Evolutionary conservation across 2,888 invertebrate species (phyloP).

Genomic region (Gymnosoma rotundatum): DNA sequence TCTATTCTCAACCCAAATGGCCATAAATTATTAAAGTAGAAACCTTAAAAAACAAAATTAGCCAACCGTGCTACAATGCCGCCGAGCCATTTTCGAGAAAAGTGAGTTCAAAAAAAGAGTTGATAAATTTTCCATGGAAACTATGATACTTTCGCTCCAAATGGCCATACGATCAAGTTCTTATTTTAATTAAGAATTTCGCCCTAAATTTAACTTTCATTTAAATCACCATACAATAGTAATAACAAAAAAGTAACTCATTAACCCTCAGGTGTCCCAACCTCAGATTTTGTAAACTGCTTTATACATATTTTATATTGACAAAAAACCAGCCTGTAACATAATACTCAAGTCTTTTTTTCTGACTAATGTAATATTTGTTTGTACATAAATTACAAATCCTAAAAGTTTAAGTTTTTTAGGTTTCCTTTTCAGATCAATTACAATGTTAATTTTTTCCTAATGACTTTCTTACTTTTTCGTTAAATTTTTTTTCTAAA

Average conservation of each 20-base stretch:
- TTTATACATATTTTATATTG: slow-evolving; percentile 5
- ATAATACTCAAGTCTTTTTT: slow-evolving; percentile 32
- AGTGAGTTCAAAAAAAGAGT: no score
- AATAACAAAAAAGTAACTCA: slow-evolving; percentile 26
- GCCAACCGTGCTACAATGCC: no score
- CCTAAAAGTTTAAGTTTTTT: slow-evolving; percentile 76
- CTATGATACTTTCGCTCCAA: neutral
- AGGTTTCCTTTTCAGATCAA: slow-evolving; percentile 82
- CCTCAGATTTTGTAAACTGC: slow-evolving; percentile 28
- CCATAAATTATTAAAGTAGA: no score
- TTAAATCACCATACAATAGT: slow-evolving; percentile 30
- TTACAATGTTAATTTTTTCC: slow-evolving; percentile 77
- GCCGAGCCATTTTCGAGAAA: no score
- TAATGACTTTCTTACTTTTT: slow-evolving; percentile 63
- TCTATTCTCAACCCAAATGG: no score
- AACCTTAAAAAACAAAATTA: no score
- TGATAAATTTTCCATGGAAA: no score
- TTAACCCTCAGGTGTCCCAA: slow-evolving; percentile 59
- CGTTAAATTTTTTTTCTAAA: slow-evolving; percentile 11
- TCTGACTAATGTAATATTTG: slow-evolving; percentile 52
- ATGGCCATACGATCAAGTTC: neutral
- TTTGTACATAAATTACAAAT: slow-evolving; percentile 49
- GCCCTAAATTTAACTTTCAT: slow-evolving; percentile 4
- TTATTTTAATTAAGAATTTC: neutral
- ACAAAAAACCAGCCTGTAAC: slow-evolving; percentile 56